Percentiles rank a stretch among this genome's conserved stretches.
Conservation (phyloP, 1,140 invertebrate genomes). For the Drepana arcuata region DNA sequence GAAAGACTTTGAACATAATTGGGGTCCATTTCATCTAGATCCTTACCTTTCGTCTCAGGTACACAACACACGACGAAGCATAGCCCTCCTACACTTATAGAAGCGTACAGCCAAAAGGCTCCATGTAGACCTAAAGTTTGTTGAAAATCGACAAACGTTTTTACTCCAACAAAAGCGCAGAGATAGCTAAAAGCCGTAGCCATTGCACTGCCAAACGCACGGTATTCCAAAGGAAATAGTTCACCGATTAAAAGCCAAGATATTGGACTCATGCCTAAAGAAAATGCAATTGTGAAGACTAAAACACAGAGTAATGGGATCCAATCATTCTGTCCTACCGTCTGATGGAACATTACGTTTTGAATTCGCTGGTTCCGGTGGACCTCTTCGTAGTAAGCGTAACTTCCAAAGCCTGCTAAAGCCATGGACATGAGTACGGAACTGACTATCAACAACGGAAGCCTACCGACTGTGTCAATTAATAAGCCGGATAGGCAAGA, state of each 20-base stretch:
- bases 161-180: constrained; percentile 92
- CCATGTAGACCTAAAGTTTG: constrained; percentile 84
- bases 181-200: constrained; percentile 91
- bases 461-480: constrained; percentile 86
- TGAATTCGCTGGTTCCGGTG: constrained; percentile 70
- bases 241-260: constrained; percentile 93
- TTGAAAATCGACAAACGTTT: constrained; percentile 90
- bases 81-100: constrained; percentile 86
- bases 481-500: constrained; percentile 85
- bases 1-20: constrained; percentile 74
- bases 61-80: constrained; percentile 91
- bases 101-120: constrained; percentile 93
- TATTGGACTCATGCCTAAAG: constrained; percentile 91
- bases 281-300: constrained; percentile 89
- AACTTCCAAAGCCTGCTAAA: constrained; percentile 85
- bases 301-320: constrained; percentile 87
- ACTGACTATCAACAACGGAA: constrained; percentile 85
- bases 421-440: constrained; percentile 88
- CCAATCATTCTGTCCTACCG: constrained; percentile 80
- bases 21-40: constrained; percentile 90
- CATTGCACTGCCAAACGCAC: constrained; percentile 87
- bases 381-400: constrained; percentile 81
- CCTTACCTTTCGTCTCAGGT: constrained; percentile 92
- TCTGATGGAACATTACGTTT: constrained; percentile 63
- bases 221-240: constrained; percentile 89